Evolutionary conservation across 2,888 invertebrate genomes (phyloP).

Genomic region (Norana najaformis): DNA sequence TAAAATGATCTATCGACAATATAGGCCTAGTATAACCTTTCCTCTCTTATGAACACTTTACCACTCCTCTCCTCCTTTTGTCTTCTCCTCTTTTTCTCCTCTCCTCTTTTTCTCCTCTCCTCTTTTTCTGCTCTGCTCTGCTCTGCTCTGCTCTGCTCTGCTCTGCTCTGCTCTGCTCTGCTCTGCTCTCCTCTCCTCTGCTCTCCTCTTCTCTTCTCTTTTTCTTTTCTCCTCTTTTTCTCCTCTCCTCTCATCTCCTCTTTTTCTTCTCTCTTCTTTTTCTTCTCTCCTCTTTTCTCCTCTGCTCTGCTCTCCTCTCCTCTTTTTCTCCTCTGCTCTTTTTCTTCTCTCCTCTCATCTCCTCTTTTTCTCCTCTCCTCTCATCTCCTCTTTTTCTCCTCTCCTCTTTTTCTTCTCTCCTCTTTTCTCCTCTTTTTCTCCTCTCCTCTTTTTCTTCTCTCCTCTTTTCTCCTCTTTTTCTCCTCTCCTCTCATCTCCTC

Average conservation of each 20-base stretch:
- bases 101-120: too few species aligned
- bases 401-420: too few species aligned
- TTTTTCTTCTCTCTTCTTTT: not conserved
- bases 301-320: not conserved
- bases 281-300: not conserved
- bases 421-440: not conserved
- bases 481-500: not conserved
- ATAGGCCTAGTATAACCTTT: not conserved
- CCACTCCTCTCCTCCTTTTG: not conserved
- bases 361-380: too few species aligned
- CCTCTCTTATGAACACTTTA: not conserved
- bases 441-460: not conserved
- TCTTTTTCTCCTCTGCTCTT: not conserved
- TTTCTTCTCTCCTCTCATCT: too few species aligned
- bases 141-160: not conserved
- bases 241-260: not conserved
- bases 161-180: not conserved
- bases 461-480: not conserved
- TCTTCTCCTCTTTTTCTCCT: not conserved
- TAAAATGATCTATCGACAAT: too few species aligned
- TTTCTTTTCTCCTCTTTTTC: not conserved
- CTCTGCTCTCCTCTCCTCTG: not conserved
- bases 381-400: not conserved
- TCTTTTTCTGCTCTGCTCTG: not conserved
- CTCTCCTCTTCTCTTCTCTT: not conserved